Evolutionary conservation across 2,113 vertebrate genomes (phyloP), one percentile per base, ranked within the genome.

Genomic region (Meleagris gallopavo): DNA sequence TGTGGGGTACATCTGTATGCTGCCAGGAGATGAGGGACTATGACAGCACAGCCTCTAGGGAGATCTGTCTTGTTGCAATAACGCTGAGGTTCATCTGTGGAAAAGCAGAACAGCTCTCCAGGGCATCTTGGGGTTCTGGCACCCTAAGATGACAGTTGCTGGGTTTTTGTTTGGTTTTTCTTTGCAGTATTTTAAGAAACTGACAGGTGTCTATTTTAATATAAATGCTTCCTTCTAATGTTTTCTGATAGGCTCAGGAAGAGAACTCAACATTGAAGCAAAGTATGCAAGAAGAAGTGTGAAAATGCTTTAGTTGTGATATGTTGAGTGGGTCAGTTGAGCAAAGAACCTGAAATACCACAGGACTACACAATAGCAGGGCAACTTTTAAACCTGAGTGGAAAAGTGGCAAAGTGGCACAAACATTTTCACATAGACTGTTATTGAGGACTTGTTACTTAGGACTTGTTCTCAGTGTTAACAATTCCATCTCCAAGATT

Each of bases 1-100:
- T 36, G 5, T 0, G 7, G 11, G 54, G 73, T 38, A 21, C 19
- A 13, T 4, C 6, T 27, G 6, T 5, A 22, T 20, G 48, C 30
- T 36, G 40, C 40, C 79, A 60, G n/a, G 17, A 34, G 18, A 9
- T 15, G 12, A 65, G 17, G n/a, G 6, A 19, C 24, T 74, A 34
- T 22, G 65, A 46, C 4, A 3, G 24, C 40, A 20, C 11, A 18
- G 5, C 36, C 36, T 32, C 34, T 43, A 54, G n/a, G 27, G 21
- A 58, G 4, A 27, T 82, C 58, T 76, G 62, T 14, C n/a, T 36
- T 34, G 4, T 9, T 82, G 57, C 20, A 46, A 0, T 9, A 19
- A 4, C 48, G 27, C 11, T 41, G 30, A 57, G 45, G 18, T 22
- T 50, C 34, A n/a, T 38, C 43, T 41, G 1, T 20, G 45, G 45